phyloP scores from a whole-genome alignment of 1,140 invertebrate genomes.

The Sminthurides bifidus region DNA sequence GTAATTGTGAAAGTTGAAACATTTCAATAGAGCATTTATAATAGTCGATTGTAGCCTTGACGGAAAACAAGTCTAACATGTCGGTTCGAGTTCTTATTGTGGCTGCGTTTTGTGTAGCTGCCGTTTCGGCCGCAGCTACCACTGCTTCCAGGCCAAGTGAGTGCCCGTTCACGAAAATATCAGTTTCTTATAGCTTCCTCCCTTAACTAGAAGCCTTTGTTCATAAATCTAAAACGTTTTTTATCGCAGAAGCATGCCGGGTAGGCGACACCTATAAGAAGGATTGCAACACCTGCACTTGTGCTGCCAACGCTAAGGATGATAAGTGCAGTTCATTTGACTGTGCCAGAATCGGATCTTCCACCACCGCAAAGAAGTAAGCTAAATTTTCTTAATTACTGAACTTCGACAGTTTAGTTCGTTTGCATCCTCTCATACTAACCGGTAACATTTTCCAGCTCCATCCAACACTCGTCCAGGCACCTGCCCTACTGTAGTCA shows the following conservation, averaged over 20 bases:
- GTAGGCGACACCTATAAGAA: constrained; percentile 28
- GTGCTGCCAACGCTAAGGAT: constrained; percentile 16
- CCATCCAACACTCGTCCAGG: constrained; percentile 19
- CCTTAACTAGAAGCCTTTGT: neutral
- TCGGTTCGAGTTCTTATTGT: neutral
- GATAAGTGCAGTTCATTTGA: constrained; percentile 29
- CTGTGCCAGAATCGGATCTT: constrained; percentile 6
- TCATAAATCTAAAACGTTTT: neutral
- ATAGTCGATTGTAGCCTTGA: neutral
- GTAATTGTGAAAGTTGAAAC: neutral
- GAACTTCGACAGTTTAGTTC: too few relatives aligned
- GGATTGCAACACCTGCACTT: constrained; percentile 33
- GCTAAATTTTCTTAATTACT: neutral
- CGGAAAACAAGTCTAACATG: neutral
- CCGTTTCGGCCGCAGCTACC: neutral
- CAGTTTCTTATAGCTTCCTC: neutral
- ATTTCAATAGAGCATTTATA: neutral
- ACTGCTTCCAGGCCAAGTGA: constrained; percentile 18
- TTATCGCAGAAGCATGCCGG: constrained; percentile 18
- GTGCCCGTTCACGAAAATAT: neutral
- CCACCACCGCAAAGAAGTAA: constrained; percentile 18
- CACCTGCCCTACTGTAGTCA: constrained; percentile 26
- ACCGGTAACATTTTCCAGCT: constrained; percentile 13
- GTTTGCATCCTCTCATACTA: neutral
- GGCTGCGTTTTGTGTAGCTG: neutral